Conservation (phyloP, 2,797 vertebrate species). For the Echiichthys vipera region DNA sequence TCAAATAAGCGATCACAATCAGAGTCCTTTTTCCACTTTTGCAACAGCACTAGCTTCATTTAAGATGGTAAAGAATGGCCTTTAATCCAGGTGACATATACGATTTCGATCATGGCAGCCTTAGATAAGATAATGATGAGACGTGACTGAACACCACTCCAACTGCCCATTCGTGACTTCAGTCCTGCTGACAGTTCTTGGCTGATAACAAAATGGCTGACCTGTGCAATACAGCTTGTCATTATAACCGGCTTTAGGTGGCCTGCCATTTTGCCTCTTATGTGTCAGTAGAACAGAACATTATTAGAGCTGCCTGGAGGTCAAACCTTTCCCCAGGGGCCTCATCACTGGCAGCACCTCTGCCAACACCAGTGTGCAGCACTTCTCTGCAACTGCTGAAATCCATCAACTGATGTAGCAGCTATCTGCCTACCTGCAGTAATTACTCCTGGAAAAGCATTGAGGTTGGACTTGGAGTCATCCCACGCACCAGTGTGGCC, state of each 20-base stretch:
- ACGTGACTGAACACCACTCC: conserved; percentile 31
- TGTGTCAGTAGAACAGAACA: conserved; percentile 60
- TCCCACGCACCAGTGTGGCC: conserved; percentile 67
- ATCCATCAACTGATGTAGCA: conserved; percentile 65
- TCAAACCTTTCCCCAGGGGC: conserved; percentile 61
- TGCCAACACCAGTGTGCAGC: conserved; percentile 48
- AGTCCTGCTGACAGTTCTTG: conserved; percentile 51
- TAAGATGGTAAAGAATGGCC: conserved; percentile 10
- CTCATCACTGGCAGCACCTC: conserved; percentile 68
- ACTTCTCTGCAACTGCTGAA: conserved; percentile 63
- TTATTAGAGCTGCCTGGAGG: conserved; percentile 78
- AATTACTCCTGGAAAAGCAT: conserved; percentile 68
- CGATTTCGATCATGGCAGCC: conserved; percentile 41
- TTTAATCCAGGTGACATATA: conserved; percentile 44
- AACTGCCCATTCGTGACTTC: conserved; percentile 31
- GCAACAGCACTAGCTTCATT: background rate
- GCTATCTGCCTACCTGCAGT: conserved; percentile 67
- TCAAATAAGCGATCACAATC: background rate
- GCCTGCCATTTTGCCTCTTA: conserved; percentile 49
- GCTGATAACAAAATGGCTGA: conserved; percentile 76
- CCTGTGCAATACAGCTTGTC: conserved; percentile 67
- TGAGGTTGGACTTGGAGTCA: conserved; percentile 52
- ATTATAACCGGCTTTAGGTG: conserved; percentile 61
- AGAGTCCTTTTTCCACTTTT: background rate
- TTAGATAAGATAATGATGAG: conserved; percentile 58